phyloP scores from a whole-genome alignment of 2,797 vertebrate genomes.

The Pseudotriccus pelzelni region DNA sequence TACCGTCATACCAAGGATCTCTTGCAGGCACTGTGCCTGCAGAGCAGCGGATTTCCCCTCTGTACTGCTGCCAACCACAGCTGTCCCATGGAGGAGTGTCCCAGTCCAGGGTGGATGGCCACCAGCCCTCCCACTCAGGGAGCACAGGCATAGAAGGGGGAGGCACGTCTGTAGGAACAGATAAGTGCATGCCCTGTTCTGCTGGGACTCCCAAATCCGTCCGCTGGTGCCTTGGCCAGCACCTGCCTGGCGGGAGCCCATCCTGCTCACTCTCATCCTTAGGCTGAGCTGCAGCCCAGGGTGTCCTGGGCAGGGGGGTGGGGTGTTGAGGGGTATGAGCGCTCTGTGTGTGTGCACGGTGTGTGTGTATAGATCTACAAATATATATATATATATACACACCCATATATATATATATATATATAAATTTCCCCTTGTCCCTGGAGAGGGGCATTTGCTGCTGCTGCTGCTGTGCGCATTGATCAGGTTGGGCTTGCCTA shows the following conservation, averaged over 20 bases:
- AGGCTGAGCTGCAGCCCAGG: neutral
- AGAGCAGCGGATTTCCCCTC: neutral
- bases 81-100: neutral
- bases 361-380: neutral
- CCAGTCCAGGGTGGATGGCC: neutral
- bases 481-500: neutral
- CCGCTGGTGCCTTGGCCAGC: neutral
- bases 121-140: neutral
- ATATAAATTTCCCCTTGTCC: neutral
- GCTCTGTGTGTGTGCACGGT: neutral
- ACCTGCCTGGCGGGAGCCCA: rapidly evolving
- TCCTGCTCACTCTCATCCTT: rapidly evolving
- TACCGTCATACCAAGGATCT: rapidly evolving
- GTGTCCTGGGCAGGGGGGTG: neutral
- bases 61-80: rapidly evolving
- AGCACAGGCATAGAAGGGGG: neutral
- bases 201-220: neutral
- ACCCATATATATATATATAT: rapidly evolving
- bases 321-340: rapidly evolving
- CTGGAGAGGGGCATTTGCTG: constrained; percentile 5
- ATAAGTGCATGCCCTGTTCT: rapidly evolving
- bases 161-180: neutral
- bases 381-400: neutral
- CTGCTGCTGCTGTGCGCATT: neutral
- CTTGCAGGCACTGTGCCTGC: neutral